Conservation (phyloP, 2,888 invertebrate species). For the Lymantria dispar region DNA sequence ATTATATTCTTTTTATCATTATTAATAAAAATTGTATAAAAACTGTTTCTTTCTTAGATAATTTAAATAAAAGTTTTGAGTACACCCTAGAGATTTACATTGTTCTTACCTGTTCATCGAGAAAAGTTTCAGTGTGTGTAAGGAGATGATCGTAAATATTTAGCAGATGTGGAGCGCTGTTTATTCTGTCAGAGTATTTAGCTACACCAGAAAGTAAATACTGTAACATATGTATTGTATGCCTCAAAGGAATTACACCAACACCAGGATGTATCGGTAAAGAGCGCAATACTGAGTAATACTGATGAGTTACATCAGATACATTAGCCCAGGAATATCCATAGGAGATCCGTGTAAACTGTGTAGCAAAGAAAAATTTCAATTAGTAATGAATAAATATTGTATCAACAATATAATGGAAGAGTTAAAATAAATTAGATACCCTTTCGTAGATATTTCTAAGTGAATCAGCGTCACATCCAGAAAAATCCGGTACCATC, state of each 20-base stretch:
- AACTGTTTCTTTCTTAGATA: too few species aligned
- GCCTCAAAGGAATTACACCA: slow-evolving; percentile 83
- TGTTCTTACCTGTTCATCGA: slow-evolving; percentile 86
- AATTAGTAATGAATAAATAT: too few species aligned
- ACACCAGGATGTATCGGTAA: slow-evolving; percentile 84
- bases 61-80: background rate
- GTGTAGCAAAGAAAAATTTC: slow-evolving; percentile 28
- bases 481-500: slow-evolving; percentile 89
- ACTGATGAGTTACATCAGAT: slow-evolving; percentile 78
- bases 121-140: slow-evolving; percentile 83
- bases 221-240: slow-evolving; percentile 81
- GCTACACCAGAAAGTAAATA: slow-evolving; percentile 71
- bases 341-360: slow-evolving; percentile 74
- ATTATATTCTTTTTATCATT: too few species aligned
- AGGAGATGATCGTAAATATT: slow-evolving; percentile 73
- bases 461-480: slow-evolving; percentile 86
- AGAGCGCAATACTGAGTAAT: slow-evolving; percentile 78
- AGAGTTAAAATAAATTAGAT: slow-evolving; percentile 6
- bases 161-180: slow-evolving; percentile 85
- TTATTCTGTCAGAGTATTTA: slow-evolving; percentile 56
- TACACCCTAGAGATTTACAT: background rate
- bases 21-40: too few species aligned
- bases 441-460: slow-evolving; percentile 85
- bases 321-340: slow-evolving; percentile 85
- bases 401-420: background rate